Evolutionary conservation across 64 coral and sea anemone species (phyloP), one percentile per base, ranked within the genome.

Genomic region (Pachyseris speciosa): DNA sequence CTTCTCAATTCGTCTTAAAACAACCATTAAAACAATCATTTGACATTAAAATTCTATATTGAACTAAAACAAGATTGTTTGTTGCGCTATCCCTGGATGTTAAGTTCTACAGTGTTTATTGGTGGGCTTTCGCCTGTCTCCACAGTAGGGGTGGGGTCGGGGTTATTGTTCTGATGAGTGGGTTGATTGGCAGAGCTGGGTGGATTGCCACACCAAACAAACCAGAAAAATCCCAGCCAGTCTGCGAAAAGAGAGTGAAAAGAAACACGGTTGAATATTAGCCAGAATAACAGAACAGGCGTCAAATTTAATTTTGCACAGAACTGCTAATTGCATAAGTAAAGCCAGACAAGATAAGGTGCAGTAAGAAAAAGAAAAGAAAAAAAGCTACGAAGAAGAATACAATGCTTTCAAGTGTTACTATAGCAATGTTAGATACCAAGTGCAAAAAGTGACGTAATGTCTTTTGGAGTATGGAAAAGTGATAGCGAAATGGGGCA

Each of bases 181-280:
- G 77, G 77, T 61, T 81, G 77, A 61, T 60, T 81, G 30, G 86
- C 61, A 7, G 86, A 58, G 33, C 72, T 96, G 16, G 95, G 69
- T 25, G 59, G 48, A 9, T 93, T 79, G 11, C 91, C 91, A 33
- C 95, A 96, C 95, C 95, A 96, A 25, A 96, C 95, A 63, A 96
- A 96, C 95, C 95, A 96, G 45, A 96, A 80, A 69, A 96, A 96
- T 6, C 95, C 95, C 25, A 96, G 77, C 91, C 95, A 96, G 48
- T 96, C 95, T 96, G 81, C 64, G 40, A 27, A 60, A 38, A 38
- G 20, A 80, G 10, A 55, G 22, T 51, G 7, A 64, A 33, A 8
- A n/a, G 19, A 32, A 28, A 2, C 25, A 37, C 17, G 25, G 49
- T 13, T 26, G 41, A 4, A 31, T 19, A 28, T 53, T 4, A 53